Base-by-base conservation (phyloP, 2,888 invertebrate genomes). In the Diarsia dahlii region DNA sequence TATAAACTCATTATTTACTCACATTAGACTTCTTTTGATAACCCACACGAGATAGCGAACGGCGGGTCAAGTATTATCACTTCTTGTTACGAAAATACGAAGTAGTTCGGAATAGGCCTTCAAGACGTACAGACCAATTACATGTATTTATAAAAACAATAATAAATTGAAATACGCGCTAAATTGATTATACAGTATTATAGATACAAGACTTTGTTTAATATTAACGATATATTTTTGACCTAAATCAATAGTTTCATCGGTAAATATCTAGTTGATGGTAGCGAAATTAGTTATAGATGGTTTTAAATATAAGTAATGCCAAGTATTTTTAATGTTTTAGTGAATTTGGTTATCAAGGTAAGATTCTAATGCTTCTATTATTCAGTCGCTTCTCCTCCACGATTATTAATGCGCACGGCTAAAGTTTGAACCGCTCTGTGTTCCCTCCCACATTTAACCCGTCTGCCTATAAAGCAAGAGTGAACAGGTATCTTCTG, bases 301-400 rank as follows among this genome's bases (percentile, higher is more conserved):
- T 70, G 65, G 52, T 50, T 52, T 34, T 1, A 23, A 28, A 58
- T 0, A 20, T 23, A 60, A 67, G 66, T 70, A 20, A 82, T 85
- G 85, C 74, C 60, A 70, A 78, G 58, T 81, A 46, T 79, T 8
- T 65, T 77, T 39, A 48, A 77, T 48, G 75, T 78, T 62, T 67
- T 87, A n/a, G 83, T 76, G 83, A 86, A 87, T 81, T 71, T 75
- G 10, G 64, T 87, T 52, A 13, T 46, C 12, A 87, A 81, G 84
- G 86, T 86, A 77, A 85, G 86, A 15, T 48, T 28, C 15, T 13
- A 0, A 18, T 15, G 18, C 12, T 15, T 46, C 3, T 67, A 52
- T 34, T 10, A 60, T 8, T 6, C 39, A 39, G 39, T 39, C 39
- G 39, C 39, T 39, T 39, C 6, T 39, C 39, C 8, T 39, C 8